These are phyloP conservation scores for Struthio camelus DNA, from an alignment of 2,113 vertebrate species.

Conservation along the genomic window DNA sequence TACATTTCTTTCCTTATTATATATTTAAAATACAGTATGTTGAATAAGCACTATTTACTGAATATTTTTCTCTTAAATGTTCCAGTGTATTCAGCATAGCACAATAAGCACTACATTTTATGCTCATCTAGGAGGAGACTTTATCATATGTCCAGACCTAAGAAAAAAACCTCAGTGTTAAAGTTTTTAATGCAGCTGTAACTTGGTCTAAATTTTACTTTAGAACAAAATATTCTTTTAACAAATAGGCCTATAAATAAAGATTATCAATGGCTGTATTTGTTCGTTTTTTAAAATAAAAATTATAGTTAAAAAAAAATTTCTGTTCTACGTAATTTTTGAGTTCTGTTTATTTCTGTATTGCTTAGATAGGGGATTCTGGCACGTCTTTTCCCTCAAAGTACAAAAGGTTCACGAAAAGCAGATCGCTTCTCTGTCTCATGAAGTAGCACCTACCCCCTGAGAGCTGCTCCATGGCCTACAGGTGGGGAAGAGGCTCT, in stretches of 20 bases:
- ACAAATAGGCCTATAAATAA: not conserved
- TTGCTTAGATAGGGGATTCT: accelerated
- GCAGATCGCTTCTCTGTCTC: not conserved
- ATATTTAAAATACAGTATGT: not conserved
- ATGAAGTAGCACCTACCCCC: not conserved
- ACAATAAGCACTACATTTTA: not conserved
- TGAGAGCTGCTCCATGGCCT: not conserved
- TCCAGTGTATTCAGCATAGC: not conserved
- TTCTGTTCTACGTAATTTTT: not conserved
- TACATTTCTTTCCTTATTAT: not conserved
- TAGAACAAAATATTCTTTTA: not conserved
- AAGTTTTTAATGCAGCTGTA: not conserved
- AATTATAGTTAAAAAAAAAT: not conserved
- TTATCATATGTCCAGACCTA: not conserved
- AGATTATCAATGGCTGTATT: accelerated
- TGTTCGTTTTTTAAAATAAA: not conserved
- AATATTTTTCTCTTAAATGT: not conserved
- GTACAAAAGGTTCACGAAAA: not conserved
- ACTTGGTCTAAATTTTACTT: not conserved
- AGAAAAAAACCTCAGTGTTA: not conserved
- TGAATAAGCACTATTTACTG: not conserved
- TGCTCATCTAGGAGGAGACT: not conserved
- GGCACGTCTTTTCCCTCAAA: not conserved
- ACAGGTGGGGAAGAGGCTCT: not conserved
- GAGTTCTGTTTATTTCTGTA: not conserved